Conservation (phyloP, 2,888 invertebrate genomes). For the Yponomeuta cagnagella region DNA sequence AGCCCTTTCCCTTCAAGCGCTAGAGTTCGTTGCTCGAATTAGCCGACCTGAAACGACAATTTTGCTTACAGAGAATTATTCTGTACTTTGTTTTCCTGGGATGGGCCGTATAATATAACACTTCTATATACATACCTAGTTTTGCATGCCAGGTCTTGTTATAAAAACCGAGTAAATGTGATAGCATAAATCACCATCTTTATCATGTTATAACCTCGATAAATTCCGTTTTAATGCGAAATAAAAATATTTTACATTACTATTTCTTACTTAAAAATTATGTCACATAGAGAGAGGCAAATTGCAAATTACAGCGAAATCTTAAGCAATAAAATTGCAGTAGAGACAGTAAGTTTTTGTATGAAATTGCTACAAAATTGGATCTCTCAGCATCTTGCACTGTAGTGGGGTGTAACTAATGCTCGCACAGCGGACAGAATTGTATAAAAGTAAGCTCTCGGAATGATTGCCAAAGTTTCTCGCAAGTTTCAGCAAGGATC, state of each 20-base stretch:
- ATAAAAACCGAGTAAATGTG: too few relatives aligned
- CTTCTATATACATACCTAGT: too few relatives aligned
- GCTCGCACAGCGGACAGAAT: conserved; percentile 33
- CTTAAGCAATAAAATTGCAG: background rate
- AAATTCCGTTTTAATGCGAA: too few relatives aligned
- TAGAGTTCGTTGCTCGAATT: background rate
- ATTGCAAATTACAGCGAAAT: too few relatives aligned
- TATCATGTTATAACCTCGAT: too few relatives aligned
- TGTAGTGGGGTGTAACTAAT: conserved; percentile 49
- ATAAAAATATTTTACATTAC: too few relatives aligned
- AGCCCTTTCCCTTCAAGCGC: background rate
- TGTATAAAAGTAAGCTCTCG: conserved; percentile 41
- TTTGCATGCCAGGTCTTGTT: too few relatives aligned
- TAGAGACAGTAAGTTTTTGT: background rate
- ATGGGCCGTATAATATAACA: too few relatives aligned
- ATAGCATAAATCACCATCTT: too few relatives aligned
- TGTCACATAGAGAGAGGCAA: too few relatives aligned
- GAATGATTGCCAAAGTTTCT: background rate
- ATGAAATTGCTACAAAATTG: conserved; percentile 23
- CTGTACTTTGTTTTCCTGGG: too few relatives aligned
- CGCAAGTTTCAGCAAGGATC: background rate
- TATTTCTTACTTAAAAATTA: too few relatives aligned
- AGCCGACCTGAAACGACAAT: background rate
- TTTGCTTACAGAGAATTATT: background rate
- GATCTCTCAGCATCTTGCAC: conserved; percentile 25